Percentiles rank a stretch among this genome's conserved stretches.
Conservation (phyloP, 2,113 vertebrate species). For the Puffinus mauretanicus region DNA sequence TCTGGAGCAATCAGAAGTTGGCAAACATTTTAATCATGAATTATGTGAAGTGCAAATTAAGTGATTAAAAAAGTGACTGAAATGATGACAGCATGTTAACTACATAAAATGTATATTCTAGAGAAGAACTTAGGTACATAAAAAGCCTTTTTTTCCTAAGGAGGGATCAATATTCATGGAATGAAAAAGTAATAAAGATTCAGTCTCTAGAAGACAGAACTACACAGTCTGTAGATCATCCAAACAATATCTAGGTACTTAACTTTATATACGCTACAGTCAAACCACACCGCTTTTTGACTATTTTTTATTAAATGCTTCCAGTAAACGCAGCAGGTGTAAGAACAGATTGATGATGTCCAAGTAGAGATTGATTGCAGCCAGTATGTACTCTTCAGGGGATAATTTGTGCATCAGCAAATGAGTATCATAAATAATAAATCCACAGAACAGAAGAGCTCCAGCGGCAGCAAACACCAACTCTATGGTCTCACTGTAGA, state of each 20-base stretch:
- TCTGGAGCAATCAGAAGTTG: not conserved
- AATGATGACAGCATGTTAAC: not conserved
- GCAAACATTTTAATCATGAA: not conserved
- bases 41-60: not conserved
- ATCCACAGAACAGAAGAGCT: conserved; percentile 93
- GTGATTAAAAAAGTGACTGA: not conserved
- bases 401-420: conserved; percentile 93
- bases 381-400: conserved; percentile 92
- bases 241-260: not conserved
- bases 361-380: conserved; percentile 93
- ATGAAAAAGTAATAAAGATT: conserved; percentile 12
- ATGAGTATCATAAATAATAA: conserved; percentile 94
- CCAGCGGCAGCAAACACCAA: conserved; percentile 81
- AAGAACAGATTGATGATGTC: conserved; percentile 95
- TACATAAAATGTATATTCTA: not conserved
- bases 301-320: conserved; percentile 91
- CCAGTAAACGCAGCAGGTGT: conserved; percentile 85
- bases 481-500: conserved; percentile 83
- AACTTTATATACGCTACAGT: not conserved
- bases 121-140: not conserved
- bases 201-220: not conserved
- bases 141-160: not conserved
- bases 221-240: not conserved
- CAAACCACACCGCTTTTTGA: not conserved
- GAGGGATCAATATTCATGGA: not conserved